phyloP scores from a whole-genome alignment of 2,888 invertebrate genomes.

The Leptinotarsa juncta region DNA sequence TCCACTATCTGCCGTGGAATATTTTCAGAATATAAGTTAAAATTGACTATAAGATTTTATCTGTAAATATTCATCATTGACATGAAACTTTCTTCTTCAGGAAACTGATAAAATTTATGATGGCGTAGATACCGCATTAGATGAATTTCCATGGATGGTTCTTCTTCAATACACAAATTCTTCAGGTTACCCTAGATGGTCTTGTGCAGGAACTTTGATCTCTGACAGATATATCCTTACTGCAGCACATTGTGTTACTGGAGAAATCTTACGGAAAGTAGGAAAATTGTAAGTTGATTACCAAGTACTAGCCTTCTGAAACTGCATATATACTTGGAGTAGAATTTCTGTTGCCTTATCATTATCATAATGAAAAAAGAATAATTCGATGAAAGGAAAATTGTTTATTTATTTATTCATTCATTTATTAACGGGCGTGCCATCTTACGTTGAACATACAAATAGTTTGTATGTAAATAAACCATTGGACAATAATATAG shows the following conservation, averaged over 20 bases:
- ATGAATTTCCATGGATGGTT: conserved; percentile 69
- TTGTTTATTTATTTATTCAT: no score
- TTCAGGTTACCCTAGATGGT: conserved; percentile 50
- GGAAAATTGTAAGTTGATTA: conserved; percentile 62
- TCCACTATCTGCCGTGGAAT: no score
- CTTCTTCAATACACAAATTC: conserved; percentile 64
- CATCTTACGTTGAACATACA: no score
- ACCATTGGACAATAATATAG: no score
- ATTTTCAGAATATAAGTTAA: not conserved
- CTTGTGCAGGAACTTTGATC: conserved; percentile 70
- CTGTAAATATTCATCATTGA: no score
- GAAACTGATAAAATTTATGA: conserved; percentile 56
- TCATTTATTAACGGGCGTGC: no score
- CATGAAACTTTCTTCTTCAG: not conserved
- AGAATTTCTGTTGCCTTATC: no score
- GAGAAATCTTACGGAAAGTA: conserved; percentile 46
- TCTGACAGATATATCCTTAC: conserved; percentile 69
- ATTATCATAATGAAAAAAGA: no score
- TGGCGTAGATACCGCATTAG: conserved; percentile 63
- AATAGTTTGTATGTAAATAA: no score
- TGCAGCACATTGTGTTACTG: conserved; percentile 69
- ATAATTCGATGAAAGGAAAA: no score
- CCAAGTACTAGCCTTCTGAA: not conserved
- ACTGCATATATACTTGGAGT: no score
- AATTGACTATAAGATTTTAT: no score